Base-by-base conservation (phyloP, 2,888 invertebrate species). In the Drosophila longiperda region DNA sequence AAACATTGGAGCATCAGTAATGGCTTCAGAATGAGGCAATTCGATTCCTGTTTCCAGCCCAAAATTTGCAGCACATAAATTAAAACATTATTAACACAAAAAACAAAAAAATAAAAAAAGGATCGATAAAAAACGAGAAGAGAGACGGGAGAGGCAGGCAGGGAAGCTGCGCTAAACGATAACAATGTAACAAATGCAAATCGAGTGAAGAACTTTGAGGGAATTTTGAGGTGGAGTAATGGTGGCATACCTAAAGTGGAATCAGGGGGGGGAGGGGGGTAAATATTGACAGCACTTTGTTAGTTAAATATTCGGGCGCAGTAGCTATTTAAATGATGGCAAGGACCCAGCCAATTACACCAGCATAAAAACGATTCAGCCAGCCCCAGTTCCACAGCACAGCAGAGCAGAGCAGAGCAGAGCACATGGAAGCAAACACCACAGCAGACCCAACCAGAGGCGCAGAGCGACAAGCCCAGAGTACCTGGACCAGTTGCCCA, bases 271-370 rank as follows among this genome's bases (percentile, higher is more conserved):
- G 32, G n/a, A 8, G 3, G 15, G 42, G 26, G 20, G n/a, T n/a
- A 33, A 29, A 59, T 68, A 65, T 75, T 66, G 80, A 72, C 70
- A 73, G 84, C 89, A 87, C 87, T 85, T 89, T 74, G 87, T 73
- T 69, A 81, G 89, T 73, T 66, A 86, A 83, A 76, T 76, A 81
- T 86, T 86, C 73, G 85, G 82, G 80, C 78, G 87, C 89, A 85
- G 89, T 87, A 82, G 87, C 87, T 85, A 89, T 89, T 85, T 85
- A 89, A 85, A 89, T 84, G 70, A 75, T 77, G 85, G 60, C 73
- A 73, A 78, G 75, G 75, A 88, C 52, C 77, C 64, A 80, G 76
- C 59, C 80, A 78, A 80, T 78, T 78, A 80, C 70, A 83, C 83
- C 83, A 83, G 83, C 89, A 83, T 88, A 86, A 88, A 83, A 65